phyloP scores from a whole-genome alignment of 2,888 invertebrate genomes.

The Sinodicranocentrus sp. region DNA sequence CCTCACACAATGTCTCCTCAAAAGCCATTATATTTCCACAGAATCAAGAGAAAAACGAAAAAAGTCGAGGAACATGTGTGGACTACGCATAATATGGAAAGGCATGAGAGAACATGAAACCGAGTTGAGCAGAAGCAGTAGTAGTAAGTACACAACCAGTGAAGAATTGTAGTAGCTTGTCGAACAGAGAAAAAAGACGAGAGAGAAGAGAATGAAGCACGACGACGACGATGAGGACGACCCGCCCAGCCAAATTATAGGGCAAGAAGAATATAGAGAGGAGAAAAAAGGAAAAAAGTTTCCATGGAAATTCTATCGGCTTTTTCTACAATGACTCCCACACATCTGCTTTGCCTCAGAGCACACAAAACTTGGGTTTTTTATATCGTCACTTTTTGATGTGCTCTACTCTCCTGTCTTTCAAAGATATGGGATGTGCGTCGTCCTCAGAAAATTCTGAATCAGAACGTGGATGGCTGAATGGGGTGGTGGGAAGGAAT shows the following conservation, averaged over 20 bases:
- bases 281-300: conserved; percentile 74
- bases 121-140: neutral
- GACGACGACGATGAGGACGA: conserved; percentile 68
- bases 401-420: neutral
- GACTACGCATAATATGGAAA: neutral
- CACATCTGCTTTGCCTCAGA: conserved; percentile 72
- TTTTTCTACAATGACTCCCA: conserved; percentile 72
- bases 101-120: neutral
- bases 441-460: no score
- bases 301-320: conserved; percentile 77
- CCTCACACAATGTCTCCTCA: conserved; percentile 55
- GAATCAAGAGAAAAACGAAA: conserved; percentile 23
- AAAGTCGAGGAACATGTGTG: conserved; percentile 17
- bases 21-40: conserved; percentile 33
- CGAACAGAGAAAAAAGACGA: neutral
- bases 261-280: conserved; percentile 69
- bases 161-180: conserved; percentile 11
- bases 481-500: no score
- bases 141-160: neutral
- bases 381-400: neutral
- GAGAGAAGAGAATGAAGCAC: conserved; percentile 54
- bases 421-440: no score
- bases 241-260: conserved; percentile 77
- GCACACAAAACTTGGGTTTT: neutral
- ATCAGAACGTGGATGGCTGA: neutral